Conservation (phyloP, 2,888 invertebrate genomes). For the Corbicula japonica region DNA sequence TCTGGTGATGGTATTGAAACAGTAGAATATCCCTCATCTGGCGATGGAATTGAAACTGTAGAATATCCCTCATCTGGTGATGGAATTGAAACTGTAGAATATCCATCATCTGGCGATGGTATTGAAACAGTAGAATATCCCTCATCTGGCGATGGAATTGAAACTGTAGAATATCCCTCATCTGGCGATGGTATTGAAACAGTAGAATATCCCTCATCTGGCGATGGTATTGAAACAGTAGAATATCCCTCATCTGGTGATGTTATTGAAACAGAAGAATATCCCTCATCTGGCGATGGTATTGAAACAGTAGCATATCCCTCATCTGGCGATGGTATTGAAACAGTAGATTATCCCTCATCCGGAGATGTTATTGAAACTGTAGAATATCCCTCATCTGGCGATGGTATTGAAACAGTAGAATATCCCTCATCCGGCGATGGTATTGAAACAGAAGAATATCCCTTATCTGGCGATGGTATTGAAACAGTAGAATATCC, state of each 20-base stretch:
- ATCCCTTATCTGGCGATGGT: neutral
- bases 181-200: neutral
- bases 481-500: neutral
- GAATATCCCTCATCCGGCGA: no score
- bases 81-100: neutral
- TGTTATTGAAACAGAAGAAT: neutral
- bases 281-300: slow-evolving; percentile 13
- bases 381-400: neutral
- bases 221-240: neutral
- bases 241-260: slow-evolving; percentile 1
- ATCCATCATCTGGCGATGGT: slow-evolving; percentile 3
- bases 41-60: neutral
- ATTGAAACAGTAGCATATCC: no score
- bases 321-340: slow-evolving; percentile 1
- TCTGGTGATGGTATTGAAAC: neutral
- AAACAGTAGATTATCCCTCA: neutral
- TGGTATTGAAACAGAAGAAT: slow-evolving; percentile 2
- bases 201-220: neutral
- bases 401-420: neutral
- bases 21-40: neutral
- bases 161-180: neutral
- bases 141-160: neutral
- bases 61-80: neutral
- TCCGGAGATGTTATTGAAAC: neutral
- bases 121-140: slow-evolving; percentile 1